These are phyloP conservation scores for Chrysina gloriosa DNA, from an alignment of 2,888 invertebrate species.

Conservation along the genomic window DNA sequence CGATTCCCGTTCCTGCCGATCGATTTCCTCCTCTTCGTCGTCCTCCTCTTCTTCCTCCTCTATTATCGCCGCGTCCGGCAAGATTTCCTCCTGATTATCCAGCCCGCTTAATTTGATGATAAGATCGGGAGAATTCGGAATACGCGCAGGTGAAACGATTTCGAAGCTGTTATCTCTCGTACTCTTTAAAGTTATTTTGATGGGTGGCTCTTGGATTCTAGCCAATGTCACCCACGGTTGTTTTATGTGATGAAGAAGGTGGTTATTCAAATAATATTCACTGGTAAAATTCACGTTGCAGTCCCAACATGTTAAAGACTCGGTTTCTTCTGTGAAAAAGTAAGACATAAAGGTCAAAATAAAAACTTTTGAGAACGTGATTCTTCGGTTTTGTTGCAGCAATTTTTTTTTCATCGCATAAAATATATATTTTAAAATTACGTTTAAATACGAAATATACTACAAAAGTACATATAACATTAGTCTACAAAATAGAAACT, in stretches of 20 bases:
- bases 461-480: background rate
- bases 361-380: background rate
- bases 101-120: conserved; percentile 58
- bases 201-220: conserved; percentile 67
- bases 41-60: conserved; percentile 56
- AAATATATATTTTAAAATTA: background rate
- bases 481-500: too few species aligned
- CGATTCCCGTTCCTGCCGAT: conserved; percentile 10
- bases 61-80: conserved; percentile 49
- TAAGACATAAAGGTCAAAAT: background rate
- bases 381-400: background rate
- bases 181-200: conserved; percentile 65
- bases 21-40: conserved; percentile 48
- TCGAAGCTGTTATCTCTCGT: conserved; percentile 59
- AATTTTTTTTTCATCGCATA: background rate
- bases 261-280: conserved; percentile 67
- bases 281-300: conserved; percentile 67
- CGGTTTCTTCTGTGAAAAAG: conserved; percentile 7
- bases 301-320: conserved; percentile 63
- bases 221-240: conserved; percentile 67
- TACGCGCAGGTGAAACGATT: conserved; percentile 57
- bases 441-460: background rate
- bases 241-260: conserved; percentile 70
- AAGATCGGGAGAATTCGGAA: conserved; percentile 32
- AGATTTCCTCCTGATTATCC: conserved; percentile 54